Evolutionary conservation across 2,888 invertebrate species (phyloP).

Genomic region (Sipha maydis): DNA sequence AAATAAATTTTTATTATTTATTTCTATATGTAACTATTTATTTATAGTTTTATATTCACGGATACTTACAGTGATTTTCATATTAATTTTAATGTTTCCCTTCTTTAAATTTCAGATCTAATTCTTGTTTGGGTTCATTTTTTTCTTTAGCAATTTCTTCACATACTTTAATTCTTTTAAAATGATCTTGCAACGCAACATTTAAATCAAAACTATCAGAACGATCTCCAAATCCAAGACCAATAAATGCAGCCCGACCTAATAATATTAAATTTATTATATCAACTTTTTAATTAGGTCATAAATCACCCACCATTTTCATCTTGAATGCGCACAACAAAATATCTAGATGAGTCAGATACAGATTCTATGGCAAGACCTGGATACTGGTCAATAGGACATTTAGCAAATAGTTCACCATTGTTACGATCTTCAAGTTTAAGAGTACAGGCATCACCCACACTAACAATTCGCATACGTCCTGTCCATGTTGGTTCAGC

Average conservation of each 20-base stretch:
- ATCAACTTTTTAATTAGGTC: not conserved
- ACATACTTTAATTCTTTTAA: conserved; percentile 90
- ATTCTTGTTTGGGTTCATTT: conserved; percentile 77
- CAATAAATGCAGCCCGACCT: conserved; percentile 92
- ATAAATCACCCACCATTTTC: conserved; percentile 77
- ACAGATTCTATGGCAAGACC: conserved; percentile 95
- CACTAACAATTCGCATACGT: conserved; percentile 89
- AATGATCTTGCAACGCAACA: conserved; percentile 97
- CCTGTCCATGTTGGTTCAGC: conserved; percentile 99
- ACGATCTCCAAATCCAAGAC: conserved; percentile 96
- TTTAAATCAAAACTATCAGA: conserved; percentile 99
- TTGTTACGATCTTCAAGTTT: conserved; percentile 95
- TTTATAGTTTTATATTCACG: no score
- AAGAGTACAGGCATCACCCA: conserved; percentile 86
- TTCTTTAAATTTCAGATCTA: conserved; percentile 98
- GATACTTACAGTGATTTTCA: conserved; percentile 88
- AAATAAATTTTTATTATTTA: no score
- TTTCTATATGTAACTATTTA: no score
- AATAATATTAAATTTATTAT: conserved; percentile 63
- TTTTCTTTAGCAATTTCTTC: conserved; percentile 82
- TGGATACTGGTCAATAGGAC: conserved; percentile 95
- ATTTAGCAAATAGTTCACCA: conserved; percentile 95
- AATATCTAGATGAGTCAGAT: conserved; percentile 96
- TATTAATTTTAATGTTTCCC: conserved; percentile 99
- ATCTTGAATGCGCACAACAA: conserved; percentile 94